phyloP scores from a whole-genome alignment of 2,888 invertebrate species.

The Leptinotarsa haldemani region DNA sequence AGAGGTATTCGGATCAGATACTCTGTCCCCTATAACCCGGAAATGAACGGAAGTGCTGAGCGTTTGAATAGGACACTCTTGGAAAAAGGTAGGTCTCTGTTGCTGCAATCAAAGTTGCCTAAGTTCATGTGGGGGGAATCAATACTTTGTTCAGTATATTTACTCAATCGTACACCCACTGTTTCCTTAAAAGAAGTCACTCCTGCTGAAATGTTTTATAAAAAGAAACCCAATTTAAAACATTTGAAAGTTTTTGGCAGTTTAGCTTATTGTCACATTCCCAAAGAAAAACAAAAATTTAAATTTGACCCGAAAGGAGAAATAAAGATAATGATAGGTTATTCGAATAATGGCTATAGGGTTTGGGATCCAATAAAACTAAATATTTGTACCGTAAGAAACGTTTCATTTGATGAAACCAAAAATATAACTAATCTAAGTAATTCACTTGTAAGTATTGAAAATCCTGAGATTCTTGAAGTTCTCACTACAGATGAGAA shows the following conservation, averaged over 20 bases:
- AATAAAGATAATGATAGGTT: too few relatives aligned
- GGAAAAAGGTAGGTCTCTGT: conserved; percentile 44
- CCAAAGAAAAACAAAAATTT: conserved; percentile 32
- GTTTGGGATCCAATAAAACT: conserved; percentile 53
- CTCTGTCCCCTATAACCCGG: conserved; percentile 43
- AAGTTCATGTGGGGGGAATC: conserved; percentile 24
- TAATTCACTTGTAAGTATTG: conserved; percentile 9
- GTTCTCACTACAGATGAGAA: conserved; percentile 19
- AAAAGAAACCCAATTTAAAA: conserved; percentile 23
- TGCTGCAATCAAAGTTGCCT: conserved; percentile 24
- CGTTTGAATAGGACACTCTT: conserved; percentile 47
- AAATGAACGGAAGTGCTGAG: conserved; percentile 46
- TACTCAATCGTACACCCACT: conserved; percentile 21
- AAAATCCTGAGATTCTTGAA: conserved; percentile 9
- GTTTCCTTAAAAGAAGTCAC: conserved; percentile 11
- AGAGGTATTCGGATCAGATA: conserved; percentile 28
- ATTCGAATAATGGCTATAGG: conserved; percentile 34
- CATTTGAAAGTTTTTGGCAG: conserved; percentile 29
- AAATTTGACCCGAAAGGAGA: conserved; percentile 31
- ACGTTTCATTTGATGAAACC: conserved; percentile 42
- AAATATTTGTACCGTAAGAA: conserved; percentile 43
- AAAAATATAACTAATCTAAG: conserved; percentile 29
- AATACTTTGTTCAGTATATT: conserved; percentile 25
- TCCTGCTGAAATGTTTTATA: conserved; percentile 26
- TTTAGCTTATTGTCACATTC: conserved; percentile 35